Evolutionary conservation across 2,888 invertebrate genomes (phyloP).

Genomic region (Gnatocerus cornutus): DNA sequence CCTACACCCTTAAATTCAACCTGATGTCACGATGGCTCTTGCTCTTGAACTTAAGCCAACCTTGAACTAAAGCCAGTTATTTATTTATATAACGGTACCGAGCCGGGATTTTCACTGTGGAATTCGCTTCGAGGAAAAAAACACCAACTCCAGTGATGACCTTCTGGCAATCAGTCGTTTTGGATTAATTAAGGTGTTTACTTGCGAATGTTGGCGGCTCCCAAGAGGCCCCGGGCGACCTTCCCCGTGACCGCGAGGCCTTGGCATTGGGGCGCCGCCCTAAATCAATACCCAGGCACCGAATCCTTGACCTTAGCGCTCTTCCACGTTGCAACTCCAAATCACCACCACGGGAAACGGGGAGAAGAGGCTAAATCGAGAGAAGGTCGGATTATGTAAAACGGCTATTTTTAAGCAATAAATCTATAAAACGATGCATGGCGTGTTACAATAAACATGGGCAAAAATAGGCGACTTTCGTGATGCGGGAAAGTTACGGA

Average conservation of each 20-base stretch:
- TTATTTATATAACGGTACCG: constrained; percentile 44
- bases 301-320: constrained; percentile 62
- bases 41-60: constrained; percentile 47
- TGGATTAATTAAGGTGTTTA: constrained; percentile 52
- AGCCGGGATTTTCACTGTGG: constrained; percentile 5
- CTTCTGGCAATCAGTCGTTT: constrained; percentile 23
- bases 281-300: constrained; percentile 56
- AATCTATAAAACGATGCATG: constrained; percentile 40
- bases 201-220: constrained; percentile 50
- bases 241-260: constrained; percentile 56
- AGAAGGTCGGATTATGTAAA: constrained; percentile 34
- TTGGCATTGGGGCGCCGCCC: constrained; percentile 56
- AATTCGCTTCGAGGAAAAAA: too few relatives aligned
- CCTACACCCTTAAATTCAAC: constrained; percentile 41
- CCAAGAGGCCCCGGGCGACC: constrained; percentile 53
- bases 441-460: constrained; percentile 28
- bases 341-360: neutral
- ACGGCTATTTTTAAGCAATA: constrained; percentile 38
- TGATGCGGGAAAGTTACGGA: constrained; percentile 19
- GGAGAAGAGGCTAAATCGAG: constrained; percentile 6
- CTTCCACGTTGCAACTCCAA: constrained; percentile 32
- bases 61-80: constrained; percentile 49
- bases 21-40: constrained; percentile 40
- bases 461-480: constrained; percentile 31
- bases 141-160: neutral